These are phyloP conservation scores for Drosophila asahinai DNA, from an alignment of 1,140 invertebrate genomes.

Conservation along the genomic window DNA sequence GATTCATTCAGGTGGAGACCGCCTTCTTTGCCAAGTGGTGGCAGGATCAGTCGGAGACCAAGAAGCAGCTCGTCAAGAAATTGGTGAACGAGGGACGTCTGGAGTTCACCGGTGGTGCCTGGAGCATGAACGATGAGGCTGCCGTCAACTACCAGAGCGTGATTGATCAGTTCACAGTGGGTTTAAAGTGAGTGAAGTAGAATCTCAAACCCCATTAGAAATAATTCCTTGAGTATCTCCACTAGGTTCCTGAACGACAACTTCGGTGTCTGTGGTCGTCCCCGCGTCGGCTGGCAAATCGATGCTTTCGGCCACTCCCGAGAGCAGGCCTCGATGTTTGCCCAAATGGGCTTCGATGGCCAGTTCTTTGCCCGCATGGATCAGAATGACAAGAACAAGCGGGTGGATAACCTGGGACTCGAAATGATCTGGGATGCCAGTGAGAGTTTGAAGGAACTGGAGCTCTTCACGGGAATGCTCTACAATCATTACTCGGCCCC, in stretches of 20 bases:
- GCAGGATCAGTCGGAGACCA: slow-evolving; percentile 89
- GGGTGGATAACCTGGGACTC: slow-evolving; percentile 87
- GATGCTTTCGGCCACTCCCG: slow-evolving; percentile 97
- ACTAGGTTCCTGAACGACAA: slow-evolving; percentile 89
- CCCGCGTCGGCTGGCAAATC: slow-evolving; percentile 96
- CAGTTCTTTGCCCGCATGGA: slow-evolving; percentile 95
- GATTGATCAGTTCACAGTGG: slow-evolving; percentile 96
- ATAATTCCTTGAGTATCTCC: background rate
- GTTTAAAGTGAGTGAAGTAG: slow-evolving; percentile 88
- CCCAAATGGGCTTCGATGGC: slow-evolving; percentile 94
- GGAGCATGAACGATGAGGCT: slow-evolving; percentile 98
- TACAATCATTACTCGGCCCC: slow-evolving; percentile 94
- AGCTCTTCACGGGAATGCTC: slow-evolving; percentile 90
- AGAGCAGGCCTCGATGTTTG: slow-evolving; percentile 94
- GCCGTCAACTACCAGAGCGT: slow-evolving; percentile 96
- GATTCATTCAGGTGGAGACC: slow-evolving; percentile 92
- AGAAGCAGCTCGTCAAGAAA: slow-evolving; percentile 86
- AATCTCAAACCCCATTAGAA: too few relatives aligned
- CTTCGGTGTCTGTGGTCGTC: slow-evolving; percentile 93
- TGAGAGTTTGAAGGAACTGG: slow-evolving; percentile 87
- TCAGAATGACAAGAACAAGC: slow-evolving; percentile 91
- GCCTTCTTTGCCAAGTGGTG: slow-evolving; percentile 98
- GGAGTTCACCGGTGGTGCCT: slow-evolving; percentile 95
- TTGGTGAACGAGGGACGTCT: slow-evolving; percentile 91
- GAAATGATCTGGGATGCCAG: slow-evolving; percentile 86